Conservation (phyloP, 2,888 invertebrate genomes). For the Malthinus seriepunctatus region DNA sequence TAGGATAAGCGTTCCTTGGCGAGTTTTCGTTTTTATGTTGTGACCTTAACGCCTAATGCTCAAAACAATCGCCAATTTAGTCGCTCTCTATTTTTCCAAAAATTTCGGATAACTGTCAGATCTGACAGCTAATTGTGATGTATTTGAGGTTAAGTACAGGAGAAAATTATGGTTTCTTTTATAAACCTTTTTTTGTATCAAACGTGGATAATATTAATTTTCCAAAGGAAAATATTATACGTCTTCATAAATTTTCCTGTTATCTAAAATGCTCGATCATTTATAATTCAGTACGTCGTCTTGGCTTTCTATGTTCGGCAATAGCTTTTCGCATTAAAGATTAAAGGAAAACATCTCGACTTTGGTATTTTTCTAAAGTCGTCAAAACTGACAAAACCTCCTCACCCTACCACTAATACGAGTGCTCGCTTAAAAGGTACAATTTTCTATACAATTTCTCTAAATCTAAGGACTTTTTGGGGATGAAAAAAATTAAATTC, state of each 20-base stretch:
- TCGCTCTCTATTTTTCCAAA: too few relatives aligned
- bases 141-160: too few relatives aligned
- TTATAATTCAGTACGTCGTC: constrained; percentile 24
- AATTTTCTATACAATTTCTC: not conserved
- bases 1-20: too few relatives aligned
- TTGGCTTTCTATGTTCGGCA: constrained; percentile 19
- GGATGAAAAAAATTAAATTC: not conserved
- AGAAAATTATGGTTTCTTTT: not conserved
- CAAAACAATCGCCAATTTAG: too few relatives aligned
- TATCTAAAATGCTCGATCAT: constrained; percentile 13
- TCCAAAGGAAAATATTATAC: constrained; percentile 6
- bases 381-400: constrained; percentile 9
- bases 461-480: not conserved
- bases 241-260: constrained; percentile 10
- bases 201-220: not conserved
- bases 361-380: constrained; percentile 19
- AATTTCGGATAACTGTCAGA: too few relatives aligned
- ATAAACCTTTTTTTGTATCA: too few relatives aligned
- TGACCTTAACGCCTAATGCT: too few relatives aligned
- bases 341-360: constrained; percentile 25
- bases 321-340: constrained; percentile 22
- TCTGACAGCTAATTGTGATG: too few relatives aligned
- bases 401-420: too few relatives aligned
- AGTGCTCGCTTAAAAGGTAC: not conserved
- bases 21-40: too few relatives aligned